Evolutionary conservation across 1,140 invertebrate genomes (phyloP).

Genomic region (Cephus cinctus): DNA sequence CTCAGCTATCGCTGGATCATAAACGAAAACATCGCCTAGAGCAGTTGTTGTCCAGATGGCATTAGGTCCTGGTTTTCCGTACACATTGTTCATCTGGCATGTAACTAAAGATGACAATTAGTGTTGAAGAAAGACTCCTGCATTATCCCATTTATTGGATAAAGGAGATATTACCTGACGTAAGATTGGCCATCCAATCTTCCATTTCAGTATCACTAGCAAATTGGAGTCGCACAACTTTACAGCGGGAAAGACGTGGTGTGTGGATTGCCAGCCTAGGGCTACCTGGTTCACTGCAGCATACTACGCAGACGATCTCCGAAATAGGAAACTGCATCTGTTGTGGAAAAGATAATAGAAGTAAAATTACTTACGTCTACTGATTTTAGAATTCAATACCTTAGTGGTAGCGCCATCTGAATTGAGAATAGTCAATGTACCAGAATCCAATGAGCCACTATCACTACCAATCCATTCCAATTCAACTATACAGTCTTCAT

Average conservation of each 20-base stretch:
- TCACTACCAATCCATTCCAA: constrained; percentile 73
- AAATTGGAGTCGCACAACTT: constrained; percentile 70
- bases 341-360: constrained; percentile 27
- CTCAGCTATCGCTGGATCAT: constrained; percentile 65
- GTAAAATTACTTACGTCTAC: too few relatives aligned
- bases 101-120: constrained; percentile 60
- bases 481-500: constrained; percentile 76
- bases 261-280: constrained; percentile 72
- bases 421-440: constrained; percentile 75
- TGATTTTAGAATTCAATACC: too few relatives aligned
- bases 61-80: constrained; percentile 65
- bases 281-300: constrained; percentile 74
- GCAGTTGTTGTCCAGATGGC: constrained; percentile 78
- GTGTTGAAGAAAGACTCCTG: too few relatives aligned
- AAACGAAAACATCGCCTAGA: constrained; percentile 78
- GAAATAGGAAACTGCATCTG: constrained; percentile 64
- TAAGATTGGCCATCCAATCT: constrained; percentile 80
- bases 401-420: constrained; percentile 71
- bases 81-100: constrained; percentile 69
- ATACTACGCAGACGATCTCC: constrained; percentile 73
- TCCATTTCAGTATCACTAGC: constrained; percentile 77
- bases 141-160: constrained; percentile 9
- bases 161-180: constrained; percentile 56
- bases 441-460: constrained; percentile 62
- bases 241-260: constrained; percentile 58